A percentile compares a stretch with the other conserved stretches of the same genome.
These are phyloP conservation scores for Drosophila nikananu DNA, from an alignment of 1,140 invertebrate genomes.

Conservation along the genomic window DNA sequence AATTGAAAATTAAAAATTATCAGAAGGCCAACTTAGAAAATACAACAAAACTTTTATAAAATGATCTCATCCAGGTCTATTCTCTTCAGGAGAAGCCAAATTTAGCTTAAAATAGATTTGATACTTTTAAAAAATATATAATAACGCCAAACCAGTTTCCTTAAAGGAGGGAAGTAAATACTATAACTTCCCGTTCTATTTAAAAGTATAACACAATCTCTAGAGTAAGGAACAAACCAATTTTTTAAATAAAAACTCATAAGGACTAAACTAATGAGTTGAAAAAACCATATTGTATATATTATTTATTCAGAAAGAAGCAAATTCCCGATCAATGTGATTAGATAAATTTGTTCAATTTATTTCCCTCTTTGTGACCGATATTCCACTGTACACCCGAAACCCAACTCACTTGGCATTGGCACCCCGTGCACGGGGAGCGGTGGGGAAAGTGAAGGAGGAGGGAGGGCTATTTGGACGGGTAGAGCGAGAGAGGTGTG, in stretches of 20 bases:
- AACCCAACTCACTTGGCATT: constrained; percentile 45
- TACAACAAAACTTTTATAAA: background rate
- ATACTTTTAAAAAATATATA: no score
- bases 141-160: background rate
- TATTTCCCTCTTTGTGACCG: background rate
- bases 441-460: background rate
- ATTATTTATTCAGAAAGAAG: background rate
- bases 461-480: background rate
- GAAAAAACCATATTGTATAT: background rate
- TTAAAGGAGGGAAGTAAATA: background rate
- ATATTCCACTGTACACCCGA: constrained; percentile 35
- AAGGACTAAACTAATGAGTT: background rate
- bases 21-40: background rate
- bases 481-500: constrained; percentile 8
- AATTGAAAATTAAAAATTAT: constrained; percentile 3
- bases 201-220: background rate
- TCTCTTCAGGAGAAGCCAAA: background rate
- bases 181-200: no score
- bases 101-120: background rate
- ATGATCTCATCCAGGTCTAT: no score
- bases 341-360: background rate
- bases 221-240: background rate
- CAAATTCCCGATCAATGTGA: background rate
- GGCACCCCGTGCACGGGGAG: constrained; percentile 27
- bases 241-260: no score